phyloP scores from a whole-genome alignment of 2,888 invertebrate genomes.

The Falcaria lacertinaria region DNA sequence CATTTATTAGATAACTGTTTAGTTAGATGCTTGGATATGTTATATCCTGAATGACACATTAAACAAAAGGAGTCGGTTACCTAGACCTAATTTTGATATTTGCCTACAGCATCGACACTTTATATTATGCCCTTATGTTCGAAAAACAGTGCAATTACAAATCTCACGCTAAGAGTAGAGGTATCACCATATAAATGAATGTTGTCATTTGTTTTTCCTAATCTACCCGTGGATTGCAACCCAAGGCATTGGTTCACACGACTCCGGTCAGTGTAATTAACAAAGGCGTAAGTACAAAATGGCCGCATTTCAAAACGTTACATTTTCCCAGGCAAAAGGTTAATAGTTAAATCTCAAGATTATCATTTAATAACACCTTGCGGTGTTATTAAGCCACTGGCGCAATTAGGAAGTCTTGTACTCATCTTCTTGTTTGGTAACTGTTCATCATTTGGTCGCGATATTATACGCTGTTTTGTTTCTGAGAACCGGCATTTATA shows the following conservation, averaged over 20 bases:
- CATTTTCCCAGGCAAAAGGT: conserved; percentile 61
- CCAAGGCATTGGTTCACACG: neutral
- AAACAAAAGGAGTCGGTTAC: too few relatives aligned
- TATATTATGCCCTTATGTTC: too few relatives aligned
- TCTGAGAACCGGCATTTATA: too few relatives aligned
- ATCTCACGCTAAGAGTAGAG: too few relatives aligned
- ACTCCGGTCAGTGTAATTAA: conserved; percentile 10
- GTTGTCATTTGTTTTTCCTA: neutral
- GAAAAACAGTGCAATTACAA: too few relatives aligned
- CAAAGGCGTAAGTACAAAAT: conserved; percentile 13
- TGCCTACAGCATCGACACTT: too few relatives aligned
- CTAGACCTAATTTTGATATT: too few relatives aligned
- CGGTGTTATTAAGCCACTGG: conserved; percentile 28
- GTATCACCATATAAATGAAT: conserved; percentile 5
- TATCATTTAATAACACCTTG: conserved; percentile 36
- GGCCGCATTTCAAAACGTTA: conserved; percentile 43
- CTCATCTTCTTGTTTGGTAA: conserved; percentile 6
- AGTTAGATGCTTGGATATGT: too few relatives aligned
- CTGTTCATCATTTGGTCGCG: neutral
- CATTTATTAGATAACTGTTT: too few relatives aligned
- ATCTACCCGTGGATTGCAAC: neutral
- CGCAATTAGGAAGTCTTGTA: conserved; percentile 27
- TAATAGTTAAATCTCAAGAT: conserved; percentile 51
- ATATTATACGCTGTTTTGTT: too few relatives aligned
- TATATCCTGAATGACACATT: too few relatives aligned